phyloP scores from a whole-genome alignment of 2,888 invertebrate species.

The Labia minor region DNA sequence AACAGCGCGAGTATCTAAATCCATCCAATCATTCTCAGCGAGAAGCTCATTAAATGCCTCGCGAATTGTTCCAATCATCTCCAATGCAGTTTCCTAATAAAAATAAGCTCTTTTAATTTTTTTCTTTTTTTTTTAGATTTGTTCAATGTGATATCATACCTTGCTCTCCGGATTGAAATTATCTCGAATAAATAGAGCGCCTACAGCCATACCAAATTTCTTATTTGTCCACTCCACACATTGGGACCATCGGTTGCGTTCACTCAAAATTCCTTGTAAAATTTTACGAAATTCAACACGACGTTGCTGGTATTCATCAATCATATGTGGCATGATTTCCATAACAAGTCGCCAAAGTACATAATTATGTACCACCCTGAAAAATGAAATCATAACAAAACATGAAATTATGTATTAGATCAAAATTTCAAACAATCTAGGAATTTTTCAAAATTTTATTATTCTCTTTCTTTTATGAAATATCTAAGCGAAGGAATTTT shows the following conservation, averaged over 20 bases:
- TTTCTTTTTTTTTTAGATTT: no score
- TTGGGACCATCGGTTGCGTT: conserved; percentile 63
- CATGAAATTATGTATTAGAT: conserved; percentile 8
- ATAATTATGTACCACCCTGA: conserved; percentile 62
- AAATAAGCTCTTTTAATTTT: no score
- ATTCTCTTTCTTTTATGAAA: no score
- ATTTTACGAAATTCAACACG: conserved; percentile 65
- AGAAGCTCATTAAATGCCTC: conserved; percentile 78
- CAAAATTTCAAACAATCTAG: not conserved
- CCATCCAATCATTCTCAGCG: conserved; percentile 82
- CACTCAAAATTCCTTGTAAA: conserved; percentile 59
- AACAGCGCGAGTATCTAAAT: conserved; percentile 69
- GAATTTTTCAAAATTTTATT: no score
- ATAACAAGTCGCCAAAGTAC: conserved; percentile 66
- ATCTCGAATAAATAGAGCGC: conserved; percentile 70
- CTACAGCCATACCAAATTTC: conserved; percentile 76
- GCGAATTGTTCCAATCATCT: conserved; percentile 76
- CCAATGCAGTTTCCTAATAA: conserved; percentile 58
- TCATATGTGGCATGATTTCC: conserved; percentile 61
- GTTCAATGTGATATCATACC: no score
- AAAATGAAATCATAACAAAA: conserved; percentile 24
- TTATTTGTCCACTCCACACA: conserved; percentile 81
- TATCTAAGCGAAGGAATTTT: not conserved
- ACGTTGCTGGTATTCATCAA: conserved; percentile 63
- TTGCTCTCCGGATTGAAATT: conserved; percentile 77